A percentile compares a stretch with the other conserved stretches of the same genome.
Evolutionary conservation across 1,140 invertebrate genomes (phyloP).

Genomic region (Zaprionus gabonicus): DNA sequence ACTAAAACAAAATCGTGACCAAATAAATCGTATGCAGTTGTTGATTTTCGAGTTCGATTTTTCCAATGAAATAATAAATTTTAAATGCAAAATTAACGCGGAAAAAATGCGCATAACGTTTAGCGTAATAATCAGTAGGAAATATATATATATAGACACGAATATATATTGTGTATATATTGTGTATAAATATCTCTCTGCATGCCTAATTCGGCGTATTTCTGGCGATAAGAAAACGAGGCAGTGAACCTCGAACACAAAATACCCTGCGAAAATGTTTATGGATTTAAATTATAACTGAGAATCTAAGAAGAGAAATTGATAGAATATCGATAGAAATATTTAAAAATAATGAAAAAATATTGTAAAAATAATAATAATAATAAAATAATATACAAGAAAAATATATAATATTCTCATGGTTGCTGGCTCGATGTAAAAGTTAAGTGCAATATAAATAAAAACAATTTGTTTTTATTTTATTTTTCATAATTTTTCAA

Average conservation of each 20-base stretch:
- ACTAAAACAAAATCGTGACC: conserved; percentile 36
- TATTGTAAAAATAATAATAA: neutral
- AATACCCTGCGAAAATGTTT: neutral
- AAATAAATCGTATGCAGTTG: conserved; percentile 28
- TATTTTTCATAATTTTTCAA: no score
- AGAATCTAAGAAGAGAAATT: neutral
- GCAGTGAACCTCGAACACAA: neutral
- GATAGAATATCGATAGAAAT: neutral
- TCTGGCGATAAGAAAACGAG: neutral
- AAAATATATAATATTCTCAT: no score
- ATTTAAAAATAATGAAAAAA: neutral
- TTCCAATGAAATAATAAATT: conserved; percentile 55
- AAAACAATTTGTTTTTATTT: no score
- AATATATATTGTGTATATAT: conserved; percentile 18
- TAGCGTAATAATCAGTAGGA: conserved; percentile 70
- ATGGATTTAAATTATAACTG: no score
- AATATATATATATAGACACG: conserved; percentile 28
- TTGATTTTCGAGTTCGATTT: conserved; percentile 17
- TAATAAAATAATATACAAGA: no score
- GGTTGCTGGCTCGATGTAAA: no score
- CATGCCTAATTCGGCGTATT: neutral
- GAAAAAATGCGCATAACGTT: conserved; percentile 79
- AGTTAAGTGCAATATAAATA: no score
- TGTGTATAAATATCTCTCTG: neutral
- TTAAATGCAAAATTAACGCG: conserved; percentile 68